Evolutionary conservation across 2,888 invertebrate species (phyloP), one percentile per base, ranked within the genome.

Genomic region (Melinopterus prodromus): DNA sequence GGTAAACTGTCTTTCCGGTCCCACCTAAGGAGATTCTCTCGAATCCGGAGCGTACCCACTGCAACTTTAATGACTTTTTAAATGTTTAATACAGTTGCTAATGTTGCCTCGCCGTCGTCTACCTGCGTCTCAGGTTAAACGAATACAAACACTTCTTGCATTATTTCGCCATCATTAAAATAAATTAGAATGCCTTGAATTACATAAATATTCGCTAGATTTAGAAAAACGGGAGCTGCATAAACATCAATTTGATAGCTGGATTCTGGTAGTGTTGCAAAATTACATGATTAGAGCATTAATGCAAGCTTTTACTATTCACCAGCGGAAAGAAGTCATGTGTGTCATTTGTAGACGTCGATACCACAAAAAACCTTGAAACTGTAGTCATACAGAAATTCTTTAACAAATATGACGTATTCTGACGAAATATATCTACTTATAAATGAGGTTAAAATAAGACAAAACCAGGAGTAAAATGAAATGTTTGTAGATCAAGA

Each of bases 51-150:
- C 53, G 53, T 12, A 53, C 53, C 53, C 53, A 53, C 12, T 53
- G 53, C 53, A 53, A 53, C 53, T 53, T 53, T 53, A 53, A 53
- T 53, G 53, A 53, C 53, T 53, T 53, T 53, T 53, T 53, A 53
- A 53, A 53, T 53, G 53, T 53, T 53, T 53, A 53, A 53, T 53
- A 53, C 53, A 53, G 53, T 53, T 53, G 53, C 53, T 53, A 53
- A 53, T 53, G 53, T 53, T 53, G 53, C 53, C 12, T 53, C 53
- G 53, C 53, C 53, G 9, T 53, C 53, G 53, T 53, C 53, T 53
- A 38, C 53, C 53, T 9, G 53, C 53, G 53, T 53, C 12, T 53
- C 53, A 53, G 53, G 53, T 53, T 53, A 53, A 53, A 7, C 9
- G 53, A 53, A 53, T 53, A 53, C 53, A 53, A 53, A 53, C 53